Conservation (phyloP, 2,113 vertebrate genomes). For the Phainopepla nitens region DNA sequence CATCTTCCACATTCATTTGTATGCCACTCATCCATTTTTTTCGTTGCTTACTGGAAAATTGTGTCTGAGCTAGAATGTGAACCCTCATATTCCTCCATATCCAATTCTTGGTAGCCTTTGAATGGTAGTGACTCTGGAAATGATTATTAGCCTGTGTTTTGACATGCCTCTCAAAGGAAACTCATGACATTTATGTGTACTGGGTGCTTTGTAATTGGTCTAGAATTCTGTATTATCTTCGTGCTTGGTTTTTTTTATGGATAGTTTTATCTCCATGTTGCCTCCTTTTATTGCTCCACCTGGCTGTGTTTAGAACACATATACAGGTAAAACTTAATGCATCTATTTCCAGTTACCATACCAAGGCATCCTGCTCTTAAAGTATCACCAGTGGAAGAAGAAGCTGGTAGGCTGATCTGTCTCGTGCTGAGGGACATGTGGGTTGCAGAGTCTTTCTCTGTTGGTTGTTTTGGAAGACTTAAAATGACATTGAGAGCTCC, state of each 20-base stretch:
- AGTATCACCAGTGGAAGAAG: conserved; percentile 9
- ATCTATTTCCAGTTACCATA: not conserved
- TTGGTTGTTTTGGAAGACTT: not conserved
- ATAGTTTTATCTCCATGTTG: not conserved
- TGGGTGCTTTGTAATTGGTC: not conserved
- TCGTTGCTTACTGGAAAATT: conserved; percentile 26
- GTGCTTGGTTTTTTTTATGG: not conserved
- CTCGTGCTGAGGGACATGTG: not conserved
- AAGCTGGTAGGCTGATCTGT: not conserved
- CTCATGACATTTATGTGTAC: not conserved
- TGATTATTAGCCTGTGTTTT: not conserved
- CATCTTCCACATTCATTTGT: not conserved
- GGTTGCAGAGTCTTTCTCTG: not conserved
- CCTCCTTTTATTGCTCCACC: not conserved
- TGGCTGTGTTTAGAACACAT: not conserved
- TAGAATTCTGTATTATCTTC: not conserved
- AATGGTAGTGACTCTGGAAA: not conserved
- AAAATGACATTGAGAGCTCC: not conserved
- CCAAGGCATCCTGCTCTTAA: conserved; percentile 6
- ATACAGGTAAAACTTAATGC: not conserved
- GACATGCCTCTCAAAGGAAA: not conserved
- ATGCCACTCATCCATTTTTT: conserved; percentile 34
- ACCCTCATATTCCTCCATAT: not conserved
- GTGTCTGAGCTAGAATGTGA: not conserved
- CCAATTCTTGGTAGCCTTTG: not conserved